Conservation (phyloP, 2,888 invertebrate species). For the Acleris literana region DNA sequence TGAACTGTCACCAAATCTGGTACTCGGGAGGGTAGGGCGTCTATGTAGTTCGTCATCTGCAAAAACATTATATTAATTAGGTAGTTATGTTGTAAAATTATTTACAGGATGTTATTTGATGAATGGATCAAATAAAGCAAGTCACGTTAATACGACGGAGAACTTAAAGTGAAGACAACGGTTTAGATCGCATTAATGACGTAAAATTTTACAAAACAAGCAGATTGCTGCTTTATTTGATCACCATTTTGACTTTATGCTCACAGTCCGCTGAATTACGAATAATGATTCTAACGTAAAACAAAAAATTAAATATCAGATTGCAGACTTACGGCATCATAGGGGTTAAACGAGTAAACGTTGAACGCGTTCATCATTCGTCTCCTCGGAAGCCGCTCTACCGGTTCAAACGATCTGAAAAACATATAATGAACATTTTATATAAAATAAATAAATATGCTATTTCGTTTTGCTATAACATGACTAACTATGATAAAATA, state of each 20-base stretch:
- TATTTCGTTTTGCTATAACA: too few species aligned
- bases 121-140: too few species aligned
- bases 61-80: slow-evolving; percentile 3
- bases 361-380: slow-evolving; percentile 52
- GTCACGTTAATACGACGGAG: too few species aligned
- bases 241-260: too few species aligned
- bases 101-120: too few species aligned
- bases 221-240: too few species aligned
- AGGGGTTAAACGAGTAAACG: slow-evolving; percentile 62
- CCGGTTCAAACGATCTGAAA: slow-evolving; percentile 52
- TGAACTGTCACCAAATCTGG: slow-evolving; percentile 70
- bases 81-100: background rate
- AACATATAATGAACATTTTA: background rate
- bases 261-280: background rate
- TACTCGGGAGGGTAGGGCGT: slow-evolving; percentile 42
- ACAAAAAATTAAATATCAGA: slow-evolving; percentile 32
- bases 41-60: slow-evolving; percentile 62
- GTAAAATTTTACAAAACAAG: too few species aligned
- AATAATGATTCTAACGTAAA: slow-evolving; percentile 4
- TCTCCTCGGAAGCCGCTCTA: slow-evolving; percentile 57
- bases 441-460: too few species aligned
- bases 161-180: too few species aligned
- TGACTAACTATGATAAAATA: too few species aligned
- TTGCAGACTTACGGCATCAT: slow-evolving; percentile 58
- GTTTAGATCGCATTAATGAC: too few species aligned